phyloP scores from a whole-genome alignment of 2,113 vertebrate genomes.

The Amblyornis subalaris region DNA sequence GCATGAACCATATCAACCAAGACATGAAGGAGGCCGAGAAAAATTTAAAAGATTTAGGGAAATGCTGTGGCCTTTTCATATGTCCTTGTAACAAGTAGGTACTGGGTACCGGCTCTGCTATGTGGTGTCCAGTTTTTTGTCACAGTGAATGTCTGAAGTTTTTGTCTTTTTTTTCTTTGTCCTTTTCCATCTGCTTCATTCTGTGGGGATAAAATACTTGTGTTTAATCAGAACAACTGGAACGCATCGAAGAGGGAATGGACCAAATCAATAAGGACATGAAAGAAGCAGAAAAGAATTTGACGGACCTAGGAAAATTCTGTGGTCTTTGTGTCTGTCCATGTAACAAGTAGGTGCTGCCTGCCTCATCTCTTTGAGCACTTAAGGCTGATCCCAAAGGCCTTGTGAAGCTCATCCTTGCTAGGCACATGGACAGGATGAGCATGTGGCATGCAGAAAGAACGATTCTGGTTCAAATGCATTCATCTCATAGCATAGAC shows the following conservation, averaged over 20 bases:
- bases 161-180: conserved; percentile 94
- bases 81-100: conserved; percentile 99
- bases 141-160: conserved; percentile 96
- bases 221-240: conserved; percentile 90
- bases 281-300: conserved; percentile 92
- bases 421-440: conserved; percentile 78
- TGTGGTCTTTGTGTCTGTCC: conserved; percentile 89
- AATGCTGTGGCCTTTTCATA: conserved; percentile 98
- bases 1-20: conserved; percentile 99
- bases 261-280: conserved; percentile 91
- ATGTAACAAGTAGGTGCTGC: conserved; percentile 91
- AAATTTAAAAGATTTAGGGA: conserved; percentile 99
- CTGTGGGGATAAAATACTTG: conserved; percentile 90
- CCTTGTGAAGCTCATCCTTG: conserved; percentile 83
- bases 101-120: conserved; percentile 89
- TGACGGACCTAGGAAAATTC: conserved; percentile 91
- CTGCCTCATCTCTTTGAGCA: conserved; percentile 83
- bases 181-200: conserved; percentile 96
- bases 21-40: conserved; percentile 99
- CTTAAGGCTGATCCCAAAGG: conserved; percentile 78
- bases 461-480: conserved; percentile 76
- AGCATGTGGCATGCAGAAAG: conserved; percentile 85
- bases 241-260: conserved; percentile 89
- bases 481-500: conserved; percentile 83
- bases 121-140: conserved; percentile 92